These are phyloP conservation scores for Drosophila fungiperda DNA, from an alignment of 2,888 invertebrate genomes.

Conservation along the genomic window DNA sequence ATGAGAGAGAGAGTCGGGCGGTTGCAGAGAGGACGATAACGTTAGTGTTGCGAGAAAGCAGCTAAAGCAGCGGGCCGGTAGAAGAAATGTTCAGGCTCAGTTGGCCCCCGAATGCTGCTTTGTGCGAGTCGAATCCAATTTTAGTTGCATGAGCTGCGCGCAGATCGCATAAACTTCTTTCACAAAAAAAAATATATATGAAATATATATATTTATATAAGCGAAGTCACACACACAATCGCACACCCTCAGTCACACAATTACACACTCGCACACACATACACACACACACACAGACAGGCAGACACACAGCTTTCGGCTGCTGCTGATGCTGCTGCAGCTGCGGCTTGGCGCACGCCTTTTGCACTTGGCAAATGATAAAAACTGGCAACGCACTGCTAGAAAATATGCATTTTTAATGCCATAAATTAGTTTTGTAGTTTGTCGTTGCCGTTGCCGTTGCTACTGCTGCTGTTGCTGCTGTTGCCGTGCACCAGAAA, in stretches of 20 bases:
- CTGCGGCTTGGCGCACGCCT: slow-evolving; percentile 19
- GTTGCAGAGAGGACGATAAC: slow-evolving; percentile 7
- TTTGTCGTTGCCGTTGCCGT: slow-evolving; percentile 47
- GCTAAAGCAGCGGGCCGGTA: slow-evolving; percentile 21
- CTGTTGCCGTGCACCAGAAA: slow-evolving; percentile 43
- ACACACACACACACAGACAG: slow-evolving; percentile 38
- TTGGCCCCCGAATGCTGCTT: slow-evolving; percentile 48
- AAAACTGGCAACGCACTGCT: slow-evolving; percentile 76
- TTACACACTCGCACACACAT: slow-evolving; percentile 7
- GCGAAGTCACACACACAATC: slow-evolving; percentile 9
- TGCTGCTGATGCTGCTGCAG: slow-evolving; percentile 16
- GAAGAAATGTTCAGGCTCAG: slow-evolving; percentile 54
- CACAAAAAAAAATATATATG: not conserved
- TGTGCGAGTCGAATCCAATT: slow-evolving; percentile 76
- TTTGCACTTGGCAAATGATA: slow-evolving; percentile 72
- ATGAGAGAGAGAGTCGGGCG: slow-evolving; percentile 1
- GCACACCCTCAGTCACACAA: slow-evolving; percentile 16
- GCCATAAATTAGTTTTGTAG: slow-evolving; percentile 78
- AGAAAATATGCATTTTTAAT: slow-evolving; percentile 82
- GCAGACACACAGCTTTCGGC: slow-evolving; percentile 21
- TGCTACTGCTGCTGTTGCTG: not conserved
- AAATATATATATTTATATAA: slow-evolving; percentile 6
- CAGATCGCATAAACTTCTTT: slow-evolving; percentile 57
- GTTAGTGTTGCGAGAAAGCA: slow-evolving; percentile 15
- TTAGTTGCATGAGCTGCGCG: slow-evolving; percentile 59